Evolutionary conservation across 92 coral and sea anemone genomes (phyloP).

Genomic region (Heliopora coerulea): DNA sequence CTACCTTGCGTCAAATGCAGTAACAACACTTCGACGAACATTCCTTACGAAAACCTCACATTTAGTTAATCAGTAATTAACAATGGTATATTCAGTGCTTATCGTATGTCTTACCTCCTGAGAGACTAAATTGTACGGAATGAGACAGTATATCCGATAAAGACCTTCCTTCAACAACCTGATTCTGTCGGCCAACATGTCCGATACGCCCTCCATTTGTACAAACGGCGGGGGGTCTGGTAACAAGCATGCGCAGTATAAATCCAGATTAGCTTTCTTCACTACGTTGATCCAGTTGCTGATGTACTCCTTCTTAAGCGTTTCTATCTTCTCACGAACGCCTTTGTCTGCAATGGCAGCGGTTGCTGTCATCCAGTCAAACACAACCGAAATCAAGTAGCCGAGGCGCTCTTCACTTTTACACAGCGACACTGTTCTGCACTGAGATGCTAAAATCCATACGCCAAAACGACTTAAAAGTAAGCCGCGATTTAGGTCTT

Average conservation of each 20-base stretch:
- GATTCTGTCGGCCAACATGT: slow-evolving; percentile 68
- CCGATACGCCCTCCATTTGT: slow-evolving; percentile 86
- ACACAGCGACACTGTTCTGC: slow-evolving; percentile 74
- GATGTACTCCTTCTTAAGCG: slow-evolving; percentile 82
- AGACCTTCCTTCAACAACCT: slow-evolving; percentile 89
- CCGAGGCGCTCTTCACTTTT: slow-evolving; percentile 85
- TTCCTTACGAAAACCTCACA: too few relatives aligned
- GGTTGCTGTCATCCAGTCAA: slow-evolving; percentile 92
- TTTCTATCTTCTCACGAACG: slow-evolving; percentile 81
- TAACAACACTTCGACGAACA: too few relatives aligned
- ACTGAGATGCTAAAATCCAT: slow-evolving; percentile 85
- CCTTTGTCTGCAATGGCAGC: slow-evolving; percentile 75
- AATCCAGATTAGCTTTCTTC: slow-evolving; percentile 67
- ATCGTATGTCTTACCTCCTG: slow-evolving; percentile 88
- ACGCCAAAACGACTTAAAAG: slow-evolving; percentile 96
- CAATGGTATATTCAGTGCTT: too few relatives aligned
- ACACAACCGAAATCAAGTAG: slow-evolving; percentile 85
- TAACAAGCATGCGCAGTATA: slow-evolving; percentile 87
- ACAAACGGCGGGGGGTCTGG: slow-evolving; percentile 89
- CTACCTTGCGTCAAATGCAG: too few relatives aligned
- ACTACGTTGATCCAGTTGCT: slow-evolving; percentile 89
- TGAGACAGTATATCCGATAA: slow-evolving; percentile 80
- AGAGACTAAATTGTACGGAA: slow-evolving; percentile 76
- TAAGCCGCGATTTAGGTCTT: slow-evolving; percentile 88
- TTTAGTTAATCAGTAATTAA: too few relatives aligned